These are phyloP conservation scores for Chamaedrilus cognettii DNA, from an alignment of 2,888 invertebrate species.

Conservation along the genomic window DNA sequence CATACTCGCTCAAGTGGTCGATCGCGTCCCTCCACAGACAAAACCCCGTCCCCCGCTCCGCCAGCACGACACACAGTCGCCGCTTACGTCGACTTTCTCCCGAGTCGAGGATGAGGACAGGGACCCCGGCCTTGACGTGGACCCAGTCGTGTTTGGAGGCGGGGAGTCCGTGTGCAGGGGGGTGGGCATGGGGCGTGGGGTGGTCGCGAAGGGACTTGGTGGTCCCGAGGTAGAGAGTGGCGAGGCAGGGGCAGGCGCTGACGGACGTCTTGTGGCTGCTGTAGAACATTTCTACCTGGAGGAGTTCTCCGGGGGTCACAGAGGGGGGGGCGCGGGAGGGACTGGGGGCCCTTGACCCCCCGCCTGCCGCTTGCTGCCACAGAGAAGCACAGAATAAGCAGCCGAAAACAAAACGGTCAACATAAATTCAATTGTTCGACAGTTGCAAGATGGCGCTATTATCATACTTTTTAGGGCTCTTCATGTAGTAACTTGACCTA, in stretches of 20 bases:
- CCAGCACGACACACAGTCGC: constrained; percentile 69
- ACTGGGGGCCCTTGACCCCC: no score
- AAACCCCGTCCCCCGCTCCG: constrained; percentile 80
- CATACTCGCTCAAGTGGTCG: constrained; percentile 76
- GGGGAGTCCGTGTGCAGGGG: background rate
- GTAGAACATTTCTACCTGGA: constrained; percentile 57
- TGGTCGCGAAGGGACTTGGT: background rate
- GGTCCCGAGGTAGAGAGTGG: constrained; percentile 60
- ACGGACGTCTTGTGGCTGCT: constrained; percentile 78
- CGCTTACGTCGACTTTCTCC: constrained; percentile 68
- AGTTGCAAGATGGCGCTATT: no score
- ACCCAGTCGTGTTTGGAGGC: constrained; percentile 64
- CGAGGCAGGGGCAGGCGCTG: constrained; percentile 75
- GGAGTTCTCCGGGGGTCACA: constrained; percentile 41
- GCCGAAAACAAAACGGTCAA: no score
- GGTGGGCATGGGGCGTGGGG: background rate
- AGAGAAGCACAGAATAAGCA: no score
- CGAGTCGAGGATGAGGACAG: constrained; percentile 74
- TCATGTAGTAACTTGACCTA: no score
- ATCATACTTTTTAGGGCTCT: no score
- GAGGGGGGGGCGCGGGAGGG: no score
- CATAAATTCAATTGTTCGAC: no score
- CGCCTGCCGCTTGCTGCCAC: no score
- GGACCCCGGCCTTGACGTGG: constrained; percentile 76
- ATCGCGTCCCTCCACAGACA: constrained; percentile 80